Percentiles rank a stretch among this genome's conserved stretches.
Evolutionary conservation across 2,888 invertebrate species (phyloP).

Genomic region (Rhogogaster chlorosoma): DNA sequence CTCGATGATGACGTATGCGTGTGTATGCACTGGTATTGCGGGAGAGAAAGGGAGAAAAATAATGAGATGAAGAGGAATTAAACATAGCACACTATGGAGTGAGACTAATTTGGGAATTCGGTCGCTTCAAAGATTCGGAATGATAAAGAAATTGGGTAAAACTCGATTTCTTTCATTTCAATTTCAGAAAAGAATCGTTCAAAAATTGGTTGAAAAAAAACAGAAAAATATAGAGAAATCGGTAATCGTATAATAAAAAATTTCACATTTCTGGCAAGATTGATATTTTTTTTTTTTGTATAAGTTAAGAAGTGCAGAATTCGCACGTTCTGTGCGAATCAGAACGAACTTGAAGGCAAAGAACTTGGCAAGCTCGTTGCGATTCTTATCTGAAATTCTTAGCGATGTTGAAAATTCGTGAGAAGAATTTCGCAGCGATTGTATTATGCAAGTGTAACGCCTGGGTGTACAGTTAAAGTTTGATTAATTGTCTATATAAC

Average conservation of each 20-base stretch:
- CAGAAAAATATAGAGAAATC: neutral
- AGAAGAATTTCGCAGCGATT: neutral
- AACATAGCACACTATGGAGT: neutral
- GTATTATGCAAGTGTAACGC: neutral
- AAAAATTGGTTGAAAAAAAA: neutral
- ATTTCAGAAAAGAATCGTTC: neutral
- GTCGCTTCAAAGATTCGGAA: neutral
- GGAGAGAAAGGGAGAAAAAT: neutral
- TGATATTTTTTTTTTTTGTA: neutral
- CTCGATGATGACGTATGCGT: neutral
- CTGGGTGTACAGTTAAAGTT: neutral
- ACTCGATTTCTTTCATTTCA: neutral
- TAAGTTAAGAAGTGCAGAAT: neutral
- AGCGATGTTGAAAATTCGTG: neutral
- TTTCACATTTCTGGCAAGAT: neutral
- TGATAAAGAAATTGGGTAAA: neutral
- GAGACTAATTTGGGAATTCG: neutral
- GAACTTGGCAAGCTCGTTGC: conserved; percentile 2
- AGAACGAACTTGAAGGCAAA: neutral
- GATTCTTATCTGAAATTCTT: neutral
- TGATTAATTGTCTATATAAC: neutral
- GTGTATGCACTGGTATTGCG: neutral
- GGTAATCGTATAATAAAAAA: neutral
- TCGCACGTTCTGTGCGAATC: neutral
- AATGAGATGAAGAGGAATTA: neutral